Percentiles rank a stretch among this genome's conserved stretches.
Conservation (phyloP, 2,888 invertebrate genomes). For the Cantharis lateralis region DNA sequence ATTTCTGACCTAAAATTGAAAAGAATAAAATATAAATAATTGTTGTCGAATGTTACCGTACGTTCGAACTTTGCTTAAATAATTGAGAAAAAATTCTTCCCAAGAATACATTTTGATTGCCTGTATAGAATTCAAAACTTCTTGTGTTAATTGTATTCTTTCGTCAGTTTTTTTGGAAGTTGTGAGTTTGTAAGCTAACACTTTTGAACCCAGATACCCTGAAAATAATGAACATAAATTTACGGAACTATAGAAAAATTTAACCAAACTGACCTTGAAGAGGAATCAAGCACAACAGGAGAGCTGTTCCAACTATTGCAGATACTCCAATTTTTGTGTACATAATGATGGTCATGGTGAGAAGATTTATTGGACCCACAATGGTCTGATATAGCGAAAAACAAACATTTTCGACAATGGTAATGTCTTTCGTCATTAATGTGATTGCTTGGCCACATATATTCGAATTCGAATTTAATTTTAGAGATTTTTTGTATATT, state of each 20-base stretch:
- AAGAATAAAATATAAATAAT: neutral
- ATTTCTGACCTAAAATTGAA: slow-evolving; percentile 65
- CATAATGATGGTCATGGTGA: slow-evolving; percentile 71
- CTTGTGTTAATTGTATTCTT: neutral
- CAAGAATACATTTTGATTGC: neutral
- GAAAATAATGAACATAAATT: neutral
- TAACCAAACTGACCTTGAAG: neutral
- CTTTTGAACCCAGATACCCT: neutral
- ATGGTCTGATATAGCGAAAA: slow-evolving; percentile 58
- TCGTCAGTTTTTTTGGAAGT: neutral
- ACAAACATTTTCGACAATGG: slow-evolving; percentile 72
- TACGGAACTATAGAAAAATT: neutral
- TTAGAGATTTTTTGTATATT: neutral
- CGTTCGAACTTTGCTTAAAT: neutral
- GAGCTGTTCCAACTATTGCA: neutral
- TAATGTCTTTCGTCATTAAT: slow-evolving; percentile 79
- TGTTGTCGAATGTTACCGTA: neutral
- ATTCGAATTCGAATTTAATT: neutral
- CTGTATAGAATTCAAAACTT: neutral
- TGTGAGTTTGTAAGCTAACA: neutral
- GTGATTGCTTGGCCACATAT: slow-evolving; percentile 60
- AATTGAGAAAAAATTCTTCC: neutral
- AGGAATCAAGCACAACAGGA: neutral
- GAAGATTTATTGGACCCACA: slow-evolving; percentile 73
- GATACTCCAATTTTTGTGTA: slow-evolving; percentile 60